A percentile compares a stretch with the other conserved stretches of the same genome.
These are phyloP conservation scores for Crocodylus rhombifer DNA, from an alignment of 2,797 vertebrate species.

Conservation along the genomic window DNA sequence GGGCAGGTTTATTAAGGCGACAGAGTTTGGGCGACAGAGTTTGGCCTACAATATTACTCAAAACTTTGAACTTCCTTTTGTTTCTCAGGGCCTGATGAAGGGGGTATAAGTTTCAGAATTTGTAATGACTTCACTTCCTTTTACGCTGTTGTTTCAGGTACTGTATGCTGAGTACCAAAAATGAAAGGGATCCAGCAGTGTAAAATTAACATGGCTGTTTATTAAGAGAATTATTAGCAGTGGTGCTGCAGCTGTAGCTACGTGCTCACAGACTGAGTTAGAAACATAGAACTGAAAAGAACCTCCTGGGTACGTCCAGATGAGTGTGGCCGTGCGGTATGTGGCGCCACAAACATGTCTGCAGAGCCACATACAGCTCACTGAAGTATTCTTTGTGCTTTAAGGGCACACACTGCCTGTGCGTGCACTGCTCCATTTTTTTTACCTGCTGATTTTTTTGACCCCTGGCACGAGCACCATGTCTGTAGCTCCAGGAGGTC, in stretches of 20 bases:
- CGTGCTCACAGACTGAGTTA: background rate
- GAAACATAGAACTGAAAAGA: background rate
- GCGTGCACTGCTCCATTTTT: rapidly evolving
- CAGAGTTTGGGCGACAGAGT: background rate
- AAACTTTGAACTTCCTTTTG: background rate
- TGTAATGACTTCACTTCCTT: background rate
- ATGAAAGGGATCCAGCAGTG: background rate
- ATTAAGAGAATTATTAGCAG: background rate
- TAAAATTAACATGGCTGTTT: background rate
- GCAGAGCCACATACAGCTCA: too few species aligned
- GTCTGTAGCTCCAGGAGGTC: too few species aligned
- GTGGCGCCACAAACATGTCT: too few species aligned
- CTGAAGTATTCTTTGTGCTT: background rate
- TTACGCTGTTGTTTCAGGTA: background rate
- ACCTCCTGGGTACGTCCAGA: background rate
- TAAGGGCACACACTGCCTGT: background rate
- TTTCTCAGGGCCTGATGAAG: background rate
- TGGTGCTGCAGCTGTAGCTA: background rate
- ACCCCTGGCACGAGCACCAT: too few species aligned
- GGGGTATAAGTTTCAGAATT: background rate
- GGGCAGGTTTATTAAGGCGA: too few species aligned
- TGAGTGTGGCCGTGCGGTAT: too few species aligned
- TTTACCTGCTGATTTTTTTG: too few species aligned
- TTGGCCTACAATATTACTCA: background rate
- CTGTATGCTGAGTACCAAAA: rapidly evolving